Evolutionary conservation across 1,140 invertebrate genomes (phyloP).

Genomic region (Diplogasteroides magnus): DNA sequence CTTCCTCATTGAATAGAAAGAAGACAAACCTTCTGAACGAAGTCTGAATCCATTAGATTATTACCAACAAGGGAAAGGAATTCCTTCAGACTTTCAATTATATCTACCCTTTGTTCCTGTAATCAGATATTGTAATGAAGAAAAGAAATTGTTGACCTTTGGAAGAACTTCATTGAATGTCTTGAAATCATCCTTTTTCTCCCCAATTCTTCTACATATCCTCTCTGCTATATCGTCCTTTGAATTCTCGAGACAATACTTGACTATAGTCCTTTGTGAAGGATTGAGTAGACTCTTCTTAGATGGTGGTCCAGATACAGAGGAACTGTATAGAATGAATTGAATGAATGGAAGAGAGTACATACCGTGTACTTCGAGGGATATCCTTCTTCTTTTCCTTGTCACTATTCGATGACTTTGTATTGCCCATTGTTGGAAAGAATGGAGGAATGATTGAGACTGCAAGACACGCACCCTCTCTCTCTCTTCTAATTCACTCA

Average conservation of each 20-base stretch:
- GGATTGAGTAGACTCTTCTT: conserved; percentile 22
- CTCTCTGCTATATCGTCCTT: conserved; percentile 42
- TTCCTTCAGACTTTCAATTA: conserved; percentile 29
- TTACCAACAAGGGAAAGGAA: conserved; percentile 31
- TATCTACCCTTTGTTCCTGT: conserved; percentile 27
- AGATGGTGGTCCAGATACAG: conserved; percentile 23
- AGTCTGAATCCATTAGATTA: conserved; percentile 32
- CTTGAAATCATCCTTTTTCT: conserved; percentile 40
- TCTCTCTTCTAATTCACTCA: no score
- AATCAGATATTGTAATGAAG: conserved; percentile 10
- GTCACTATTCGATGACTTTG: no score
- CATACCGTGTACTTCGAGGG: no score
- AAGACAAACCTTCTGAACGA: conserved; percentile 31
- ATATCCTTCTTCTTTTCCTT: no score
- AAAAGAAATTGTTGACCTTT: conserved; percentile 12
- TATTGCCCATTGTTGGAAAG: no score
- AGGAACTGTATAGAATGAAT: no score
- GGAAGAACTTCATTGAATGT: conserved; percentile 34
- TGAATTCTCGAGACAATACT: conserved; percentile 42
- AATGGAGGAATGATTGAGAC: no score
- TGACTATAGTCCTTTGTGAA: conserved; percentile 37
- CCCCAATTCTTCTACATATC: conserved; percentile 34
- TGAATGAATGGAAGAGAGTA: no score
- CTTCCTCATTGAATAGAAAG: no score
- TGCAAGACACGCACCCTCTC: no score